Conservation (phyloP, 1,140 invertebrate genomes). For the Phthorimaea operculella region DNA sequence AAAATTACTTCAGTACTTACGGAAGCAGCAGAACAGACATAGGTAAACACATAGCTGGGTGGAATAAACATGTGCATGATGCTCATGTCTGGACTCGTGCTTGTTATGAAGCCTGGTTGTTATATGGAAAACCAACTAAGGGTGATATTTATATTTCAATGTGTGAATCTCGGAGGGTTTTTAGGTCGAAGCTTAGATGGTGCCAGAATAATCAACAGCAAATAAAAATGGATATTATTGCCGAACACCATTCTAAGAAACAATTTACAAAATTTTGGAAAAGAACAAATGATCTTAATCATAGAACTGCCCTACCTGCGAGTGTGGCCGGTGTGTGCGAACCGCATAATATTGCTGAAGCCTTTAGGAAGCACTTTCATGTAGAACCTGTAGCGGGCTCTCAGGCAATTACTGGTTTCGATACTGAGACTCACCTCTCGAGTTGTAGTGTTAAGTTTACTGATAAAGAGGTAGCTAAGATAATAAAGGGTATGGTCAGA, state of each 20-base stretch:
- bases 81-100: neutral
- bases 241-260: neutral
- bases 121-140: neutral
- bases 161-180: neutral
- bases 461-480: neutral
- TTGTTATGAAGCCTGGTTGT: neutral
- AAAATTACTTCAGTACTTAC: neutral
- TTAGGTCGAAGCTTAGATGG: neutral
- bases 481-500: constrained; percentile 10
- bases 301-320: neutral
- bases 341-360: neutral
- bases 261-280: constrained; percentile 1
- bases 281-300: neutral
- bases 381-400: neutral
- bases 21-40: neutral
- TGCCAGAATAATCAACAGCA: constrained; percentile 1
- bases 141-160: neutral
- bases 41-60: neutral
- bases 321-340: neutral
- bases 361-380: neutral
- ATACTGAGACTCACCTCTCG: neutral
- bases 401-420: neutral
- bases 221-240: constrained; percentile 1
- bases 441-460: neutral
- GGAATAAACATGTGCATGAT: constrained; percentile 3